Conservation (phyloP, 1,140 invertebrate species). For the Mercenaria mercenaria region DNA sequence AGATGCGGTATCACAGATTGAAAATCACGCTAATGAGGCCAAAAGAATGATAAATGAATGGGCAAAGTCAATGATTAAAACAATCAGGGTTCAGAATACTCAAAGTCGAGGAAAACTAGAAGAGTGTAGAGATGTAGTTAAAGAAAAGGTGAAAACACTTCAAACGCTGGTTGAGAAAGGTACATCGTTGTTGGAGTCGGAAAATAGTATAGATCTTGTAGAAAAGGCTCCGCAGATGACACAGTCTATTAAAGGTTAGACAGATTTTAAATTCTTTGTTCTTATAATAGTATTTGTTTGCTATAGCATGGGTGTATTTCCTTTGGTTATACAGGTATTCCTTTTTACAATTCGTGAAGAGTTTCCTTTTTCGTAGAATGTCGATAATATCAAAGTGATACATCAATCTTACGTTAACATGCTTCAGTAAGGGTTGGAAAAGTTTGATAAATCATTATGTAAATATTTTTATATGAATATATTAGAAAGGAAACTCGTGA, state of each 20-base stretch:
- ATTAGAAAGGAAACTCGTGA: no score
- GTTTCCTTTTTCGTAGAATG: no score
- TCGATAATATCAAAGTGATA: no score
- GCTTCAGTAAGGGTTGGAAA: no score
- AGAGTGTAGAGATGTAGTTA: slow-evolving; percentile 55
- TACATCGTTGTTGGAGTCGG: neutral
- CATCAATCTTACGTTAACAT: no score
- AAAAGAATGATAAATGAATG: slow-evolving; percentile 53
- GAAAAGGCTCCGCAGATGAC: slow-evolving; percentile 1
- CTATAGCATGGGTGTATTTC: no score
- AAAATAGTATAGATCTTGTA: slow-evolving; percentile 41
- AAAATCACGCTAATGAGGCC: slow-evolving; percentile 57
- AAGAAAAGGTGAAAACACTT: slow-evolving; percentile 52
- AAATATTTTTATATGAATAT: no score
- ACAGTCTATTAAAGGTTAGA: slow-evolving; percentile 32
- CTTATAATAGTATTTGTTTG: no score
- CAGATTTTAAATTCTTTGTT: neutral
- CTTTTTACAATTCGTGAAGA: no score
- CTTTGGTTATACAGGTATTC: no score
- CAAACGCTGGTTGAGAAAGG: slow-evolving; percentile 43
- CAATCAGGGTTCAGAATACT: slow-evolving; percentile 38
- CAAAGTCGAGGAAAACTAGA: slow-evolving; percentile 51
- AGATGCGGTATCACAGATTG: slow-evolving; percentile 48
- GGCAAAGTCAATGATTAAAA: slow-evolving; percentile 48
- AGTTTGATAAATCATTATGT: no score